Conservation (phyloP, 2,797 vertebrate species). For the Sebastes minor region DNA sequence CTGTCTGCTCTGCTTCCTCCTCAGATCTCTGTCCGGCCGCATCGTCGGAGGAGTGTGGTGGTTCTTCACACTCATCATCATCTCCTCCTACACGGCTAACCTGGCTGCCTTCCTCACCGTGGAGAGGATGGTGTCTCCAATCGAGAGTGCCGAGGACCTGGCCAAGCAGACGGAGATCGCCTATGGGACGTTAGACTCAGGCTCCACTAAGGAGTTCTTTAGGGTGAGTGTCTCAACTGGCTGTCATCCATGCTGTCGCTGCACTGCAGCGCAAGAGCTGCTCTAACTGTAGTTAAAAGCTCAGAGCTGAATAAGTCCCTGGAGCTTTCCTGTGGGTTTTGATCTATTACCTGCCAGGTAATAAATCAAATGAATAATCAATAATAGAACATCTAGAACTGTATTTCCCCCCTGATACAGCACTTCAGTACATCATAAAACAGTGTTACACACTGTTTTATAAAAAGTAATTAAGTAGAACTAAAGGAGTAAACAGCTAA, state of each 20-base stretch:
- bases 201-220: constrained; percentile 99
- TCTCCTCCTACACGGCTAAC: constrained; percentile 99
- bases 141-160: constrained; percentile 97
- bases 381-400: constrained; percentile 23
- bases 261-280: not conserved
- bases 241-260: constrained; percentile 7
- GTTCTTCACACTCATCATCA: constrained; percentile 99
- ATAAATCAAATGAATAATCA: constrained; percentile 50
- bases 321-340: constrained; percentile 28
- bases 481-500: constrained; percentile 3
- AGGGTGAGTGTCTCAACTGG: constrained; percentile 86
- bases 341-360: constrained; percentile 48
- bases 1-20: constrained; percentile 33
- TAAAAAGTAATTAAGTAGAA: constrained; percentile 5
- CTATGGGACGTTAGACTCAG: constrained; percentile 98
- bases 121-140: constrained; percentile 99
- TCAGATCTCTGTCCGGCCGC: constrained; percentile 95
- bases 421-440: constrained; percentile 31
- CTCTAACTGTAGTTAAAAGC: constrained; percentile 16
- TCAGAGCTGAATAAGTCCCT: constrained; percentile 10
- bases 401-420: constrained; percentile 25
- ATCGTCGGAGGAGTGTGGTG: constrained; percentile 99
- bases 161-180: constrained; percentile 99
- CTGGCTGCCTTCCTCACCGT: constrained; percentile 98
- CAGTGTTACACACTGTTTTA: not conserved